Conservation (phyloP, 1,140 invertebrate genomes). For the Halictus rubicundus region DNA sequence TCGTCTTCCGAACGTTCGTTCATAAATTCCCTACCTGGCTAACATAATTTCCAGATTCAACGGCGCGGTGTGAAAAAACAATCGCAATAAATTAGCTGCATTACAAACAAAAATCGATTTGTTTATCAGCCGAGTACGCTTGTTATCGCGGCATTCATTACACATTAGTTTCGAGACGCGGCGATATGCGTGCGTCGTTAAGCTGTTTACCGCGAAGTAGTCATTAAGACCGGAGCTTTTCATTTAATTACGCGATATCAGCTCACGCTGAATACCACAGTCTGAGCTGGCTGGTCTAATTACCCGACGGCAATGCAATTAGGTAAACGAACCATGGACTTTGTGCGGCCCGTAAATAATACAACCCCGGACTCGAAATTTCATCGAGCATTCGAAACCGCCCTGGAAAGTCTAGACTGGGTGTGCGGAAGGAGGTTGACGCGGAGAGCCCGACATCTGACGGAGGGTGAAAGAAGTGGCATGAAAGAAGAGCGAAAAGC, state of each 20-base stretch:
- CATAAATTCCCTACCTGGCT: no score
- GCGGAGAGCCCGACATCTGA: slow-evolving; percentile 57
- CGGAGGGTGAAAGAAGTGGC: slow-evolving; percentile 55
- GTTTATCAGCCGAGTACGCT: slow-evolving; percentile 23
- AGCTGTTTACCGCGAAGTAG: slow-evolving; percentile 40
- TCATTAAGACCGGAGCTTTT: slow-evolving; percentile 39
- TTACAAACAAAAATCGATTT: not conserved
- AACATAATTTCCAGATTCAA: no score
- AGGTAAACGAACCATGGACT: not conserved
- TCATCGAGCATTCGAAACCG: not conserved
- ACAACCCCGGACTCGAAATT: not conserved
- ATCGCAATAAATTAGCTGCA: slow-evolving; percentile 6
- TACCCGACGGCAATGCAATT: slow-evolving; percentile 7
- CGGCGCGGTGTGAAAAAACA: no score
- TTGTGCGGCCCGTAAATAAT: not conserved
- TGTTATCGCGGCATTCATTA: slow-evolving; percentile 30
- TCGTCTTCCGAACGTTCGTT: not conserved
- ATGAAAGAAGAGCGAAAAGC: slow-evolving; percentile 46
- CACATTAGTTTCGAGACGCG: slow-evolving; percentile 19
- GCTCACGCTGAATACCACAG: not conserved
- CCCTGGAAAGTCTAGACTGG: not conserved
- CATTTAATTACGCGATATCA: slow-evolving; percentile 20
- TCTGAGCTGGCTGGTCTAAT: slow-evolving; percentile 1
- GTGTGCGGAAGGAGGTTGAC: no score
- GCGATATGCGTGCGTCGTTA: slow-evolving; percentile 35